A percentile compares a stretch with the other conserved stretches of the same genome.
Evolutionary conservation across 2,113 vertebrate species (phyloP).

Genomic region (Chloropsis cyanopogon): DNA sequence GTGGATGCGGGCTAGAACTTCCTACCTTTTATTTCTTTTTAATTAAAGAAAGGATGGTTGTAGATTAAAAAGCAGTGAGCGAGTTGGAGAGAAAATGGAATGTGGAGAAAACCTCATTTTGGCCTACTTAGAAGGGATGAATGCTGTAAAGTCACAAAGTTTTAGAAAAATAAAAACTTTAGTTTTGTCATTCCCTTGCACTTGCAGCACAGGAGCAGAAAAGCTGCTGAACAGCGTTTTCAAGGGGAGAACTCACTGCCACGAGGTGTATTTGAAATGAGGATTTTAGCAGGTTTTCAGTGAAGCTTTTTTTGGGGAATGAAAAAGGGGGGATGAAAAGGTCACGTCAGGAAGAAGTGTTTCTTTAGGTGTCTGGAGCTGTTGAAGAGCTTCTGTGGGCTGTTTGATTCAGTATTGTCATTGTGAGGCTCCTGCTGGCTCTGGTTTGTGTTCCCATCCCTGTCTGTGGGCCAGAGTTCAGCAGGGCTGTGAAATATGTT

Average conservation of each 20-base stretch:
- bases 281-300: not conserved
- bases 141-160: not conserved
- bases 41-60: not conserved
- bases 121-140: not conserved
- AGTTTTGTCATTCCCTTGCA: not conserved
- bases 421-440: not conserved
- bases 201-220: not conserved
- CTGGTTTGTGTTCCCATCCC: not conserved
- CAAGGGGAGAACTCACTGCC: not conserved
- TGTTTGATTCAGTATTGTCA: not conserved
- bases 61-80: not conserved
- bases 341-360: not conserved
- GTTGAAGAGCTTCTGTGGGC: not conserved
- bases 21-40: not conserved
- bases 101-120: not conserved
- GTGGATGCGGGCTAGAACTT: not conserved
- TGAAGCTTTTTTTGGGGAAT: not conserved
- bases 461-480: not conserved
- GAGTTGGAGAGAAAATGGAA: not conserved
- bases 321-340: not conserved
- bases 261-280: not conserved
- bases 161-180: not conserved
- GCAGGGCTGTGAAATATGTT: not conserved
- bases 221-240: not conserved
- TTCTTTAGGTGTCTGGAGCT: not conserved